phyloP scores from a whole-genome alignment of 2,888 invertebrate genomes.

The Drosophila maculinotata region DNA sequence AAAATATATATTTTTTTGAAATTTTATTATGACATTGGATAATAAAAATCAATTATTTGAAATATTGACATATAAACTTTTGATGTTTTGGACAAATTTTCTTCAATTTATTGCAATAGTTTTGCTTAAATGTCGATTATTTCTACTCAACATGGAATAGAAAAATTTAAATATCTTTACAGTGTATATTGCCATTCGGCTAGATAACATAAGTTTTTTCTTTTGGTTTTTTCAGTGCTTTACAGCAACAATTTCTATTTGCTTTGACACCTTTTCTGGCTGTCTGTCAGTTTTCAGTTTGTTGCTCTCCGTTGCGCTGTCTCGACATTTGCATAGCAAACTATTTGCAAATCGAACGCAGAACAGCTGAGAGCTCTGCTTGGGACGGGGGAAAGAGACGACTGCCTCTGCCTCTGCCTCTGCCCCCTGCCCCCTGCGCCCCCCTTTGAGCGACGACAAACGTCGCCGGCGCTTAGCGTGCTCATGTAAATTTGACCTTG shows the following conservation, averaged over 20 bases:
- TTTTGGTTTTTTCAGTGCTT: constrained; percentile 23
- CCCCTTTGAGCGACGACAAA: constrained; percentile 5
- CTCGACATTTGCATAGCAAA: constrained; percentile 45
- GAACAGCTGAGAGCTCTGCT: constrained; percentile 61
- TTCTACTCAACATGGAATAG: too few relatives aligned
- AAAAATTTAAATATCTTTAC: too few relatives aligned
- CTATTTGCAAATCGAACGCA: constrained; percentile 60
- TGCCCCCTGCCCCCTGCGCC: too few relatives aligned
- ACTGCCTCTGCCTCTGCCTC: too few relatives aligned
- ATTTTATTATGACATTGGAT: too few relatives aligned
- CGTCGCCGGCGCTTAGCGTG: constrained; percentile 72
- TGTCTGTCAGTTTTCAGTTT: constrained; percentile 21
- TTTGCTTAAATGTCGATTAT: too few relatives aligned
- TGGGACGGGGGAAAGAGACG: too few relatives aligned
- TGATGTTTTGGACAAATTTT: too few relatives aligned
- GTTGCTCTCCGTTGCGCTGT: constrained; percentile 4
- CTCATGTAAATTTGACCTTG: constrained; percentile 83
- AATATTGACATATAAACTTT: too few relatives aligned
- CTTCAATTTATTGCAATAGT: too few relatives aligned
- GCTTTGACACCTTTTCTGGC: constrained; percentile 56
- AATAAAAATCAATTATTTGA: too few relatives aligned
- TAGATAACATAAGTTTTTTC: background rate
- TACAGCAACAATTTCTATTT: constrained; percentile 65
- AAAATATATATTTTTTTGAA: too few relatives aligned
- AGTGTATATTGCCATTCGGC: background rate